These are phyloP conservation scores for Nothobranchius furzeri DNA, from an alignment of 2,113 vertebrate genomes.

Conservation along the genomic window DNA sequence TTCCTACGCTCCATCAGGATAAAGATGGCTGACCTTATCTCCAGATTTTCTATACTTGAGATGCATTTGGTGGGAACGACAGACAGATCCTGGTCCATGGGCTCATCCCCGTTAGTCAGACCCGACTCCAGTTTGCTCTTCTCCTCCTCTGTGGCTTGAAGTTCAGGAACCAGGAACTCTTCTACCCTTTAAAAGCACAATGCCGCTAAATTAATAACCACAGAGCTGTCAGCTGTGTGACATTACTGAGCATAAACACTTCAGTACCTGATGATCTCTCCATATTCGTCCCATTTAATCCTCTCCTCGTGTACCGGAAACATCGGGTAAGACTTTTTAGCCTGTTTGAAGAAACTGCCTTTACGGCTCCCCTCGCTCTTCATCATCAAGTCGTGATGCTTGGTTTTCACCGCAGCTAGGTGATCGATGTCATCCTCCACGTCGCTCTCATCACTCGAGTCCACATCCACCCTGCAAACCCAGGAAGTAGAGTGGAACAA, in stretches of 20 bases:
- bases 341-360: conserved; percentile 98
- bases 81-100: conserved; percentile 97
- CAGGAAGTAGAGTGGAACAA: conserved; percentile 8
- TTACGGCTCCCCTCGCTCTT: conserved; percentile 94
- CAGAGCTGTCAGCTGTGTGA: neutral
- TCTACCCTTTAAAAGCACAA: conserved; percentile 82
- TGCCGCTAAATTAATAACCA: neutral
- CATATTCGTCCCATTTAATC: conserved; percentile 99
- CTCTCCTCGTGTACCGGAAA: conserved; percentile 95
- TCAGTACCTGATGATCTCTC: conserved; percentile 95
- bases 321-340: conserved; percentile 98
- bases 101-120: conserved; percentile 95
- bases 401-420: conserved; percentile 86
- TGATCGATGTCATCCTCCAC: conserved; percentile 95
- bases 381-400: conserved; percentile 98
- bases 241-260: neutral
- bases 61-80: conserved; percentile 97
- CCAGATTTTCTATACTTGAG: conserved; percentile 89
- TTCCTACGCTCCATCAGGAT: neutral
- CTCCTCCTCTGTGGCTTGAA: conserved; percentile 97
- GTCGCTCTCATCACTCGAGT: conserved; percentile 98
- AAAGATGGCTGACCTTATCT: conserved; percentile 89
- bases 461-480: conserved; percentile 87
- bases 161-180: conserved; percentile 97
- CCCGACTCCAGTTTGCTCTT: conserved; percentile 95